Conservation (phyloP, 2,797 vertebrate genomes). For the Fistularia commersonii region DNA sequence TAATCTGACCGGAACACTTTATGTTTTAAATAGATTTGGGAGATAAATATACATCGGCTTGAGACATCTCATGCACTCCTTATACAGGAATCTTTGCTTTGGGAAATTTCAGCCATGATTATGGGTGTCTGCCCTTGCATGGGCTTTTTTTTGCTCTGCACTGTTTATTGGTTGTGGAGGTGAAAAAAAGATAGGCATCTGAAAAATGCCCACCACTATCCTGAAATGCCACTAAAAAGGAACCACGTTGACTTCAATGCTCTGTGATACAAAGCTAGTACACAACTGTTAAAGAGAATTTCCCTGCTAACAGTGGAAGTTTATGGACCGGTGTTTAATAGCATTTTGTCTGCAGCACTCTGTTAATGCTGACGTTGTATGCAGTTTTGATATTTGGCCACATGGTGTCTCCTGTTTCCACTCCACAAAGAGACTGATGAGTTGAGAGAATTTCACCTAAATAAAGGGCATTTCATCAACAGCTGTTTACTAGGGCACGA, state of each 20-base stretch:
- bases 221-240: constrained; percentile 31
- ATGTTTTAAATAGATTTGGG: constrained; percentile 7
- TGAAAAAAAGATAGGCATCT: constrained; percentile 63
- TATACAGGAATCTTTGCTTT: constrained; percentile 15
- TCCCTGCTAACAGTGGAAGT: constrained; percentile 19
- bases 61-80: background rate
- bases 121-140: constrained; percentile 32
- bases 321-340: too few species aligned
- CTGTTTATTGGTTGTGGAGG: constrained; percentile 61
- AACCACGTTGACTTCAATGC: constrained; percentile 15
- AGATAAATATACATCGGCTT: constrained; percentile 13
- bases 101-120: constrained; percentile 27
- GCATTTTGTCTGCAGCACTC: constrained; percentile 14
- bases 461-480: constrained; percentile 61
- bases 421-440: constrained; percentile 9
- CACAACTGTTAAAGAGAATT: background rate
- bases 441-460: constrained; percentile 16
- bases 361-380: constrained; percentile 12
- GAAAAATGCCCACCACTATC: constrained; percentile 51
- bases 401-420: constrained; percentile 59
- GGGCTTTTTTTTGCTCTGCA: constrained; percentile 29
- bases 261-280: constrained; percentile 14
- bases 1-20: background rate
- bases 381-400: constrained; percentile 39
- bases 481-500: constrained; percentile 67